Conservation (phyloP, 2,113 vertebrate genomes). For the Ploceus nigricollis region DNA sequence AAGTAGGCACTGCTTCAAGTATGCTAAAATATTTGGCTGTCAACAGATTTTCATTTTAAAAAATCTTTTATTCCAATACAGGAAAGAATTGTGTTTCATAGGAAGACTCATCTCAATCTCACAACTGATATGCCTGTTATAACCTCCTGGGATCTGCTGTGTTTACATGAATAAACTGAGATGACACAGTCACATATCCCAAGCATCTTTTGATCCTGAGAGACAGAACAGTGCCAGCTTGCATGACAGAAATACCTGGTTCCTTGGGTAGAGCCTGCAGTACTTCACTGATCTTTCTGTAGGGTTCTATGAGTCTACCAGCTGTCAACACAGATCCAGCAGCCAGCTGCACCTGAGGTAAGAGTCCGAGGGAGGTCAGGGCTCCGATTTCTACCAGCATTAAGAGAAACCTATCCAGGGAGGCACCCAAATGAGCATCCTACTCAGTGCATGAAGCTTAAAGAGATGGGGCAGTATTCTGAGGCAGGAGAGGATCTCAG, state of each 20-base stretch:
- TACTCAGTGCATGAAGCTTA: not conserved
- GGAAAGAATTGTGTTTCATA: not conserved
- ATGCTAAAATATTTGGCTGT: not conserved
- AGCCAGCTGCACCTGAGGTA: not conserved
- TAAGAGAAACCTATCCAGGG: not conserved
- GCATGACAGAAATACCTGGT: not conserved
- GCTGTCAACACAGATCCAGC: not conserved
- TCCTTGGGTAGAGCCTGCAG: not conserved
- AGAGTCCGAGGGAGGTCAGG: not conserved
- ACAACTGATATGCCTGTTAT: not conserved
- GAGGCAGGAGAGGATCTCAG: not conserved
- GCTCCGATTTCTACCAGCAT: not conserved
- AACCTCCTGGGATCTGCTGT: not conserved
- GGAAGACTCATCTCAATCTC: not conserved
- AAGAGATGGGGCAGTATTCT: not conserved
- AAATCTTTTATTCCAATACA: not conserved
- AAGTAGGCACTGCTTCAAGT: not conserved
- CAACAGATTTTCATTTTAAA: not conserved
- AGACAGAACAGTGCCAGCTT: not conserved
- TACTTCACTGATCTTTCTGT: not conserved
- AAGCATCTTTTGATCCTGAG: not conserved
- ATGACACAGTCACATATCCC: not conserved
- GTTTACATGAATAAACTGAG: not conserved
- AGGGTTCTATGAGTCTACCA: not conserved
- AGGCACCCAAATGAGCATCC: not conserved